A percentile compares a stretch with the other conserved stretches of the same genome.
Evolutionary conservation across 2,113 vertebrate species (phyloP).

Genomic region (Ciconia stormi): DNA sequence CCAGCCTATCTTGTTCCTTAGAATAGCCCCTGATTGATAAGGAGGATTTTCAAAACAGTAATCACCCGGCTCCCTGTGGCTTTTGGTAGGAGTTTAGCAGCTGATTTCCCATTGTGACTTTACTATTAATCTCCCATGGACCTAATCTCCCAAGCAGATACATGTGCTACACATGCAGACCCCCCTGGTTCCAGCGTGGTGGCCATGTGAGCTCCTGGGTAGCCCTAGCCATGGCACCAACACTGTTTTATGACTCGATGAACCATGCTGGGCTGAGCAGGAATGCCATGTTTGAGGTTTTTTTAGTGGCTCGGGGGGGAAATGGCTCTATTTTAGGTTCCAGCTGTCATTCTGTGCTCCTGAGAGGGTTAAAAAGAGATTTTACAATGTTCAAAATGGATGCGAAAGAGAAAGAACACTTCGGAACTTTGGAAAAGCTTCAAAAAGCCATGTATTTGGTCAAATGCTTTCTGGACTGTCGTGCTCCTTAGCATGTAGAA

Average conservation of each 20-base stretch:
- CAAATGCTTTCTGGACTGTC: neutral
- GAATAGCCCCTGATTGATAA: neutral
- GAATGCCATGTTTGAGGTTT: neutral
- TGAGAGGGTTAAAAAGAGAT: neutral
- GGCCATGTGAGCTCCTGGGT: neutral
- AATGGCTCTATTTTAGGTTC: neutral
- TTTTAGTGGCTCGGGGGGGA: neutral
- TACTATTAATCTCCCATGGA: neutral
- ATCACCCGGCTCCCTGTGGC: neutral
- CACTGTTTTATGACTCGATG: rapidly evolving
- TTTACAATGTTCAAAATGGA: neutral
- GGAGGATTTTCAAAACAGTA: neutral
- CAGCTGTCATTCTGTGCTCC: neutral
- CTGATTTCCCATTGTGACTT: conserved; percentile 8
- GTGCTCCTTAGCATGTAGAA: neutral
- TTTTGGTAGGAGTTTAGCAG: neutral
- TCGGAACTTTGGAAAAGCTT: neutral
- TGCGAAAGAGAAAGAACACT: neutral
- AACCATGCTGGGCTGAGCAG: neutral
- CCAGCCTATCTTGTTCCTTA: neutral
- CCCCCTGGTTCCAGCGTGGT: neutral
- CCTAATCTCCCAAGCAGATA: neutral
- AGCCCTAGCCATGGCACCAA: neutral
- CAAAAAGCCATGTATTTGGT: rapidly evolving
- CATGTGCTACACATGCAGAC: neutral